These are phyloP conservation scores for Meriones unguiculatus DNA, from an alignment of 2,113 vertebrate genomes.

Conservation along the genomic window DNA sequence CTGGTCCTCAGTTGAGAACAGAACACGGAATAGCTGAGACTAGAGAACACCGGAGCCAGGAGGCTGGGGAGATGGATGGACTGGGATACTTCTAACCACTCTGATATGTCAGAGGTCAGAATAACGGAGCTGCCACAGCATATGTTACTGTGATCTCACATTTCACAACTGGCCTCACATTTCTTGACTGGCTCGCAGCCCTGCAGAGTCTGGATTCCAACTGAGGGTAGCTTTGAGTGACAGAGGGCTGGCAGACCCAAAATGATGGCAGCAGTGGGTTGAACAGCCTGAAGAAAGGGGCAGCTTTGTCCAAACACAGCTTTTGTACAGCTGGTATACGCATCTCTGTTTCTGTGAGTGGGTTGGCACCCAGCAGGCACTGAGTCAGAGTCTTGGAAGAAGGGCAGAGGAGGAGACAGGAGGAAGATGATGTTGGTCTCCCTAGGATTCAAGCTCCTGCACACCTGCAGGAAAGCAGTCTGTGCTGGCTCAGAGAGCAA, in stretches of 20 bases:
- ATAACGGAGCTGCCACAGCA: background rate
- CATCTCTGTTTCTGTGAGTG: rapidly evolving
- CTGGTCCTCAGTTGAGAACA: background rate
- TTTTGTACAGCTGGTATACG: background rate
- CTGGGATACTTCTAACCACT: background rate
- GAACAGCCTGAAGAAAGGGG: background rate
- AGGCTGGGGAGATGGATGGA: background rate
- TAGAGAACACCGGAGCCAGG: too few relatives aligned
- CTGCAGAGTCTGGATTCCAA: background rate
- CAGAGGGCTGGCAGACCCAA: slow-evolving; percentile 47
- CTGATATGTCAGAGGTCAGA: background rate
- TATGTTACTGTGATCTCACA: background rate
- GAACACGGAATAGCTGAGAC: too few relatives aligned
- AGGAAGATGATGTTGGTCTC: rapidly evolving
- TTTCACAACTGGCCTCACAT: background rate
- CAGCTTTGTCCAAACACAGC: slow-evolving; percentile 28
- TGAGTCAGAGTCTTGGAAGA: background rate
- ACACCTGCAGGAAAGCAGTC: background rate
- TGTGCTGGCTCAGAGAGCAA: background rate
- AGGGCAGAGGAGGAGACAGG: background rate
- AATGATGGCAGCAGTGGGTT: slow-evolving; percentile 44
- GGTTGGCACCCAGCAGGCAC: background rate
- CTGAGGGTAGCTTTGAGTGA: slow-evolving; percentile 66
- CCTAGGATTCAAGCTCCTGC: background rate
- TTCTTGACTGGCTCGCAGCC: background rate